Evolutionary conservation across 1,140 invertebrate genomes (phyloP).

Genomic region (Bathynomus jamesi): DNA sequence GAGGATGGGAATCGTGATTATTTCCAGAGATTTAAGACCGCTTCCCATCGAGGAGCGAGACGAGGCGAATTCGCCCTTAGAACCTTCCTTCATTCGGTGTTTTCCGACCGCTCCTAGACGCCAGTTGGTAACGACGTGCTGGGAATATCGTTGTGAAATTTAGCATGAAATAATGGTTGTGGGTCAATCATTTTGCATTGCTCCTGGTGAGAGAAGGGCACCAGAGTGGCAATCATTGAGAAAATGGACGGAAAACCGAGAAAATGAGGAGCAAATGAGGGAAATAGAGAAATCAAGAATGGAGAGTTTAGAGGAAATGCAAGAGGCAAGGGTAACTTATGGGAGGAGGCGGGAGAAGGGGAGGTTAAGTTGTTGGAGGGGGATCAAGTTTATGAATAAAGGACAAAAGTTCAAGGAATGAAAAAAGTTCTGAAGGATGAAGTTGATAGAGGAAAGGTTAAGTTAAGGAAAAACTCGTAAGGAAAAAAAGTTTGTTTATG

Average conservation of each 20-base stretch:
- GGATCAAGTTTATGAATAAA: too few relatives aligned
- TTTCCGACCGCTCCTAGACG: too few relatives aligned
- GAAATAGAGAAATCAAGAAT: slow-evolving; percentile 21
- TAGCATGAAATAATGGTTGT: slow-evolving; percentile 36
- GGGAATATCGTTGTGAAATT: slow-evolving; percentile 32
- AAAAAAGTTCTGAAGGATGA: too few relatives aligned
- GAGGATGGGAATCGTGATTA: slow-evolving; percentile 26
- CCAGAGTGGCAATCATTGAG: slow-evolving; percentile 29
- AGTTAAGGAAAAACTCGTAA: too few relatives aligned
- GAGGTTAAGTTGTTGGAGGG: too few relatives aligned
- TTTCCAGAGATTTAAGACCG: slow-evolving; percentile 9
- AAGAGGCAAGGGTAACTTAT: too few relatives aligned
- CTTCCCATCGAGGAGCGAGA: background rate
- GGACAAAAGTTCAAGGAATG: too few relatives aligned
- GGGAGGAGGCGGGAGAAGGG: too few relatives aligned
- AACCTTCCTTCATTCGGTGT: background rate
- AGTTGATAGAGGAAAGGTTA: too few relatives aligned
- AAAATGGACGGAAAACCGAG: slow-evolving; percentile 31
- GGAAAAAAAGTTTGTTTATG: too few relatives aligned
- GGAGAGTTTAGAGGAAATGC: background rate
- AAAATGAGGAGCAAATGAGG: slow-evolving; percentile 34
- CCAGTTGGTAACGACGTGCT: slow-evolving; percentile 10
- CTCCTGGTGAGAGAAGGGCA: slow-evolving; percentile 32
- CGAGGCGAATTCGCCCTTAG: background rate
- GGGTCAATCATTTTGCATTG: slow-evolving; percentile 35